Evolutionary conservation across 2,888 invertebrate genomes (phyloP), one percentile per base, ranked within the genome.

Genomic region (Nematopogon swammerdamellus): DNA sequence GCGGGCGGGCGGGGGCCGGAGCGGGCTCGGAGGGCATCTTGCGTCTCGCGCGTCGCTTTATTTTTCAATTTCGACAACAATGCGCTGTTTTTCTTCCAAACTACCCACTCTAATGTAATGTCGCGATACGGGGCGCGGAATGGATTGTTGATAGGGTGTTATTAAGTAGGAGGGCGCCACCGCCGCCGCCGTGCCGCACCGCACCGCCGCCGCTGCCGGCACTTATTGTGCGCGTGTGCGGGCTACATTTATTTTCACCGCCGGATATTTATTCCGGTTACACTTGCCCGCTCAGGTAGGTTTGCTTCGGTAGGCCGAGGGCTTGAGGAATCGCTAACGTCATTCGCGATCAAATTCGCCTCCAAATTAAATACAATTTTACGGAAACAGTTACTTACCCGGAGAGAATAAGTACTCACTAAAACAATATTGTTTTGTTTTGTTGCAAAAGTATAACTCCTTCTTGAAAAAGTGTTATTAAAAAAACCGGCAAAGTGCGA

Each of bases 61-160:
- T 36, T 72, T 74, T 75, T 75, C 73, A 75, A 75, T 76, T 75
- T 67, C 68, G 66, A 68, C 71, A 71, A 72, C 71, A 74, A 73
- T 72, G 45, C 44, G 67, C 62, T 68, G 70, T 72, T 72, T 72
- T 72, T 72, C 70, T 67, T 68, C 65, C 65, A 72, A 75, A 75
- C 73, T 74, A 72, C 71, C 70, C 72, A 72, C 72, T 75, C 75
- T 71, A 71, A 72, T 71, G 72, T 76, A 72, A 74, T 70, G 70
- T 66, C 64, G 62, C 62, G 70, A 71, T 74, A 72, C 69, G 60
- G 61, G 60, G 65, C 61, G 56, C 53, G 60, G 63, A 63, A 63
- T 67, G 49, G 45, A 49, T 49, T 49, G 49, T 45, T 49, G 49
- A 49, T 49, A 49, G 44, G 45, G 44, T 45, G 45, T 45, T 49